Conservation (phyloP, 2,888 invertebrate genomes). For the Lithophane leautieri region DNA sequence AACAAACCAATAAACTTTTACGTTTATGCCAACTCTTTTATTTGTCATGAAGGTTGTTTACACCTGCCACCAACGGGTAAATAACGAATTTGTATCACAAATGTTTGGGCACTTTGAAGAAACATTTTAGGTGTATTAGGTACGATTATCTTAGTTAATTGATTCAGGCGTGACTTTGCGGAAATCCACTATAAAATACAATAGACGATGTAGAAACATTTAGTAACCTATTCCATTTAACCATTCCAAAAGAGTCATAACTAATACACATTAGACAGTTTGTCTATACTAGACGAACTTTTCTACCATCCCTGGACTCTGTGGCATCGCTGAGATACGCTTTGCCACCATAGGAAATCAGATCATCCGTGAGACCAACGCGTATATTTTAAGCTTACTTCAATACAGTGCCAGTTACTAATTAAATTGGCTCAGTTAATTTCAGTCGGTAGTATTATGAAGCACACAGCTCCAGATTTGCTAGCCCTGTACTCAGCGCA, state of each 20-base stretch:
- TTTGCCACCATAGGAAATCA: too few relatives aligned
- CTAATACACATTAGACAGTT: too few relatives aligned
- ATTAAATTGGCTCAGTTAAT: constrained; percentile 9
- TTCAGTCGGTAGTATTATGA: constrained; percentile 10
- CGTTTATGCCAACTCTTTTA: constrained; percentile 24
- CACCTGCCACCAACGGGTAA: constrained; percentile 5
- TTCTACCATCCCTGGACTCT: too few relatives aligned
- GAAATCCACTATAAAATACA: too few relatives aligned
- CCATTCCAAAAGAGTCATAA: too few relatives aligned
- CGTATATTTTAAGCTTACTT: neutral
- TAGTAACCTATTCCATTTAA: too few relatives aligned
- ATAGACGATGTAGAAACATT: too few relatives aligned
- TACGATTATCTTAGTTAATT: neutral
- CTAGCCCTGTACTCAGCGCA: constrained; percentile 36
- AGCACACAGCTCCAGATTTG: constrained; percentile 25
- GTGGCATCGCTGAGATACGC: neutral
- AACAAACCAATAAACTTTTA: constrained; percentile 39
- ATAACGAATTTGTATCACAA: constrained; percentile 26
- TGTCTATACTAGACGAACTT: neutral
- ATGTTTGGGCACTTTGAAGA: constrained; percentile 2
- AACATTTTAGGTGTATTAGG: constrained; percentile 1
- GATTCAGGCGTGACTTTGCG: too few relatives aligned
- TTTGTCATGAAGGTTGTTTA: constrained; percentile 34
- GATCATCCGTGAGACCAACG: too few relatives aligned
- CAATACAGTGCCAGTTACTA: neutral